phyloP scores from a whole-genome alignment of 1,140 invertebrate species.

The Rhopalosiphum maidis region DNA sequence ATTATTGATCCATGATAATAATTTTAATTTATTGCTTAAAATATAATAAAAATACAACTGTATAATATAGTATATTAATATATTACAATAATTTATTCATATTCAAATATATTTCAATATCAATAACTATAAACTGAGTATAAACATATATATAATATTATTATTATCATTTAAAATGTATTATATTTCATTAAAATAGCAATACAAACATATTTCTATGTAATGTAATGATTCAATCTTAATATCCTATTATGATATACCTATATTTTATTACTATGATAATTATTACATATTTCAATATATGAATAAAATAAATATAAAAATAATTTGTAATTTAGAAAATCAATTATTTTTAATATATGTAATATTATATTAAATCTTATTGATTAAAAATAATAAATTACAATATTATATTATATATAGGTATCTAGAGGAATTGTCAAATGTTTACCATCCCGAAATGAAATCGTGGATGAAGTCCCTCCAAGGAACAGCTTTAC shows the following conservation, averaged over 20 bases:
- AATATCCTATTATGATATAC: background rate
- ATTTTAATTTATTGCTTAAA: too few relatives aligned
- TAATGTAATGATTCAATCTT: background rate
- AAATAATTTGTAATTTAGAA: background rate
- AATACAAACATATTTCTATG: background rate
- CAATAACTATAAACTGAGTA: too few relatives aligned
- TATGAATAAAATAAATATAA: too few relatives aligned
- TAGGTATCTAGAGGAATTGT: conserved; percentile 77
- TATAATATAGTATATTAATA: too few relatives aligned
- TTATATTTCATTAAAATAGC: background rate
- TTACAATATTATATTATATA: background rate
- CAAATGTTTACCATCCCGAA: conserved; percentile 64
- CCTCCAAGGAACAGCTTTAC: conserved; percentile 78
- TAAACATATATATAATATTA: too few relatives aligned
- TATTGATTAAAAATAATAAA: background rate
- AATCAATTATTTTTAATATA: background rate
- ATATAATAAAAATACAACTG: too few relatives aligned
- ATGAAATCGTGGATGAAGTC: conserved; percentile 73
- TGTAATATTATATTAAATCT: background rate
- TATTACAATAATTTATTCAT: too few relatives aligned
- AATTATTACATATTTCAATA: background rate
- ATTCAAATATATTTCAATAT: too few relatives aligned
- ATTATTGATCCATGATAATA: too few relatives aligned
- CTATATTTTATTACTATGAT: background rate
- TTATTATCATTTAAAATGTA: background rate